A percentile compares a stretch with the other conserved stretches of the same genome.
phyloP scores from a whole-genome alignment of 1,140 invertebrate species.

The Drosophila orosa region DNA sequence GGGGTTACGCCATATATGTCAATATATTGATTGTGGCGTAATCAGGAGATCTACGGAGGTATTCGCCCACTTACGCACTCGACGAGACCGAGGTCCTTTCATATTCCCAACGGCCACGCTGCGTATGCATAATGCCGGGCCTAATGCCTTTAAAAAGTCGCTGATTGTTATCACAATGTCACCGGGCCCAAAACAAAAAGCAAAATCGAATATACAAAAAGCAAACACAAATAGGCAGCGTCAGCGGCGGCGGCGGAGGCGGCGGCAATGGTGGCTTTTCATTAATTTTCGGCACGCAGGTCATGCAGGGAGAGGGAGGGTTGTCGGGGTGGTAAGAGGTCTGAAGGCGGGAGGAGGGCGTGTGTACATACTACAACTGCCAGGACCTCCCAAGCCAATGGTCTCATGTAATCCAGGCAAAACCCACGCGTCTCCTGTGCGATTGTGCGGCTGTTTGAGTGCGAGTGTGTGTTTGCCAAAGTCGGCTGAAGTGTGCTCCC shows the following conservation, averaged over 20 bases:
- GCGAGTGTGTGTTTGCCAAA: constrained; percentile 48
- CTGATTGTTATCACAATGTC: constrained; percentile 71
- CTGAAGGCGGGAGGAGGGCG: constrained; percentile 10
- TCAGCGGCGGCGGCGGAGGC: constrained; percentile 18
- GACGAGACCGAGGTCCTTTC: constrained; percentile 21
- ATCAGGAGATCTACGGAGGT: constrained; percentile 23
- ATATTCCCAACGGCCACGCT: constrained; percentile 29
- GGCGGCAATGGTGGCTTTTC: constrained; percentile 60
- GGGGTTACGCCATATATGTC: constrained; percentile 16
- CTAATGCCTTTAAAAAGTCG: constrained; percentile 64
- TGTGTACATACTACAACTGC: constrained; percentile 34
- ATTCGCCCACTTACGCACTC: constrained; percentile 15
- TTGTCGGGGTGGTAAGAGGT: neutral
- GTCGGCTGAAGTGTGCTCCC: constrained; percentile 73
- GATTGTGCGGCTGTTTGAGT: constrained; percentile 9
- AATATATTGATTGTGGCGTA: constrained; percentile 41
- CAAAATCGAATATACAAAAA: constrained; percentile 63
- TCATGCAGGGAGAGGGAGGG: constrained; percentile 13
- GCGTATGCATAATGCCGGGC: constrained; percentile 65
- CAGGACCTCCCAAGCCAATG: constrained; percentile 38
- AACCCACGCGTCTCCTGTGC: constrained; percentile 21
- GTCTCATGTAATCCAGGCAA: constrained; percentile 61
- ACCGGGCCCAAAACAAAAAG: constrained; percentile 54
- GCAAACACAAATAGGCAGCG: constrained; percentile 48
- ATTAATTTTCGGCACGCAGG: constrained; percentile 80